Evolutionary conservation across 2,113 vertebrate genomes (phyloP), one percentile per base, ranked within the genome.

Genomic region (Entelurus aequoreus): DNA sequence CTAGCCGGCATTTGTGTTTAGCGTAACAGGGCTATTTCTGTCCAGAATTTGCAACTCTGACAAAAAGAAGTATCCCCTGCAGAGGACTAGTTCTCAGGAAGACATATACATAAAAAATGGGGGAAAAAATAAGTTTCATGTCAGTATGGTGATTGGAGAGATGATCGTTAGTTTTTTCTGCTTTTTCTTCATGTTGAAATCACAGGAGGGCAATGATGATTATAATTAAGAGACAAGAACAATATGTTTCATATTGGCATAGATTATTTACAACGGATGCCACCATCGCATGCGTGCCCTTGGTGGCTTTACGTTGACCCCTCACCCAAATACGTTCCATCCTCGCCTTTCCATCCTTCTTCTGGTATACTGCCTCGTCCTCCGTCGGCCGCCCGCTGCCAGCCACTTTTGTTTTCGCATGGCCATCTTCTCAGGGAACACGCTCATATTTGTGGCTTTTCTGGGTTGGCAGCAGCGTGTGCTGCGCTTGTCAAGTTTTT

Each of bases 361-460:
- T 57, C n/a, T 19, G 53, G 54, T 82, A 73, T 69, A 75, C 68
- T 80, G 72, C 74, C 74, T 79, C 66, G 58, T 4, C 68, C 62
- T 82, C 77, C 79, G 68, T 78, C 56, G 46, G 52, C 83, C 77
- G 74, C 86, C 83, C 77, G 65, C 72, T 82, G 81, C 76, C 80
- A 84, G 84, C 75, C 84, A 79, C 87, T 88, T 88, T 88, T 80
- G 85, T 90, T 89, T 85, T 84, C 82, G 78, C 86, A 84, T 84
- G 80, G 81, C 77, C 75, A 58, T 78, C 81, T 90, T 86, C 86
- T 88, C 86, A 88, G 85, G 83, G 85, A 90, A 90, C 83, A 87
- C 68, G 69, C 77, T 88, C 83, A 90, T 89, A 85, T 90, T 89
- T 90, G 86, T 84, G 89, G 87, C 84, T 88, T 28, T 87, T 84